Base-by-base conservation (phyloP, 2,113 vertebrate species). In the Sinocyclocheilus maitianheensis region DNA sequence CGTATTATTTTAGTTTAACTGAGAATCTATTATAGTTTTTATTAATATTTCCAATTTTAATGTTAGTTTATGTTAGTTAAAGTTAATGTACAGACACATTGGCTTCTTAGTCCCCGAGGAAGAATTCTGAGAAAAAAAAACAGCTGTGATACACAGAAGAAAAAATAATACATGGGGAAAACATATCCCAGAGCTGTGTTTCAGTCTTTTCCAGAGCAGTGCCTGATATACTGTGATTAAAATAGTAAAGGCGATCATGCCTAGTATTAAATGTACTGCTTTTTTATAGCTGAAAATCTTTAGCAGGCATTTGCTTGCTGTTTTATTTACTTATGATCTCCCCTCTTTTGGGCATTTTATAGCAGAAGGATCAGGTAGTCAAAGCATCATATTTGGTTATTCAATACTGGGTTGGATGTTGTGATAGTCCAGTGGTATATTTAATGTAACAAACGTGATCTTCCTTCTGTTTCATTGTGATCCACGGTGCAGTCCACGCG, bases 401-500 rank as follows among this genome's bases (percentile, higher is more conserved):
- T 63, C 3, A 9, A 14, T 48, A 48, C 46, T 48, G 9, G 9
- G 9, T 46, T 46, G 43, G 43, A 46, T 46, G 43, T 46, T 46
- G 9, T 46, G 43, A 10, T 46, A 12, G 16, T 81, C 26, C 20
- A 80, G 3, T 58, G 9, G 14, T 37, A 53, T 20, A 58, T 55
- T 58, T 30, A 34, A 13, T 53, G 14, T 26, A 63, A 43, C 46
- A 14, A 65, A 26, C 3, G 16, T 37, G 26, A 4, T 40, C 5
- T 83, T 72, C 16, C 4, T 3, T 24, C 24, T 55, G 24, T n/a
- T 60, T 7, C 0, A 37, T 14, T 48, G 40, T 7, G 46, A 18
- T n/a, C 16, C 84, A 69, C 75, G 37, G 26, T 71, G 76, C 91
- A 99, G 98, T 97, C 97, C 48, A 99, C 97, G 24, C 96, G 97